Base-by-base conservation (phyloP, 2,797 vertebrate species). In the Takifugu ocellatus region DNA sequence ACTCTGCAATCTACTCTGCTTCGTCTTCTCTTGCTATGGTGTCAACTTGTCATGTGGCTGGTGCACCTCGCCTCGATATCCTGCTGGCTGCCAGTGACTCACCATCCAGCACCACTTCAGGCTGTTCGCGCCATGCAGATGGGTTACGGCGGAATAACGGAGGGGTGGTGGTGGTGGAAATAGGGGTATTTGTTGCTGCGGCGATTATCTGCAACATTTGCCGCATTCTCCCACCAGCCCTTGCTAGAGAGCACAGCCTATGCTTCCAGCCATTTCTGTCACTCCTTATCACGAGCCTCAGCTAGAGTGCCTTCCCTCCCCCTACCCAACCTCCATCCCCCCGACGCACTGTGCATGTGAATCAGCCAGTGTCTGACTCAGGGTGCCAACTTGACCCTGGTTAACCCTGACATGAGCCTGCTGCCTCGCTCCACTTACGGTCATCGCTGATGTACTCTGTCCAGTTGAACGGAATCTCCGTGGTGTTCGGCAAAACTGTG, bases 401-500 rank as follows among this genome's bases (percentile, higher is more conserved):
- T 81, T 85, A 72, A 75, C 68, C 21, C 16, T 10, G 16, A 0
- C 8, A 24, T 15, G 59, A 16, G 43, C 66, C 75, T 39, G 9
- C 2, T 26, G 4, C 46, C 16, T 51, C 27, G 9, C 61, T 48
- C 1, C 9, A 52, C 85, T 96, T 93, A 99, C 97, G 81, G 76
- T 89, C 77, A 56, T 98, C 85, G n/a, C 80, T 92, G 66, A 93
- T 92, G 88, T 96, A 96, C n/a, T 94, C 92, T 5, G 91, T 91
- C 94, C 94, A 88, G 78, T 87, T 82, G 56, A 85, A 76, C 49
- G 68, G 2, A 33, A 6, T 25, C 17, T 46, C 49, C 0, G 70
- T 57, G n/a, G 24, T 11, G 43, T 84, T 78, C 26, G 42, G 51
- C 24, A 3, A 0, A 1, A 65, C 53, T 2, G 61, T 74, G 26